Base-by-base conservation (phyloP, 2,888 invertebrate species). In the Scelioninae gen. 2 region DNA sequence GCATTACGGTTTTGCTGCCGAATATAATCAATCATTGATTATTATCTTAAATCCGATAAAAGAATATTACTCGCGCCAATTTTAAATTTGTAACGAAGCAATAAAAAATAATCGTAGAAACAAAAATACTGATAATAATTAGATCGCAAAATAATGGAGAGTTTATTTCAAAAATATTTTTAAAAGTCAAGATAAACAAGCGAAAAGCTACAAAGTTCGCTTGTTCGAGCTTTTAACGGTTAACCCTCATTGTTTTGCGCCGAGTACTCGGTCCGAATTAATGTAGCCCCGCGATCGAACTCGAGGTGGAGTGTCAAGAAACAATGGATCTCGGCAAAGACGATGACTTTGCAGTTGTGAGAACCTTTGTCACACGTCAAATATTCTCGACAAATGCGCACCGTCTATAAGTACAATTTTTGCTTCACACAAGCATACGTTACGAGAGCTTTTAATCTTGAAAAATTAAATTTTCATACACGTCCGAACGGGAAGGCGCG, bases 191-290 rank as follows among this genome's bases (percentile, higher is more conserved):
- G 68, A 68, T 67, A 71, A 74, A 74, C 71, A 71, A 74, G 71
- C 63, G 41, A 43, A 65, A 64, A 58, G 46, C 50, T 43, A 70
- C 52, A 74, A 65, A 74, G 74, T 67, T 71, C 63, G 68, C 71
- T 63, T 61, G 67, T 69, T 68, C 58, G 45, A 57, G 70, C 70
- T 71, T 53, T 64, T 58, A 71, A 74, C 63, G 57, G 71, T 71
- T 74, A 71, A 67, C 63, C 67, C 71, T 31, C 18, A 71, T 74
- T 74, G 74, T 71, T 74, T 53, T 25, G 58, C 39, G 45, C 63
- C 15, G 57, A 69, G 67, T 55, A 67, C 70, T 70, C 70, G 70
- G 74, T 74, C 61, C 63, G 74, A 65, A 65, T 74, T 70, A 70
- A 70, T 46, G 67, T 46, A 52, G 70, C 57, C 13, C 15, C 35